phyloP scores from a whole-genome alignment of 2,113 vertebrate genomes.

The Amblyornis subalaris region DNA sequence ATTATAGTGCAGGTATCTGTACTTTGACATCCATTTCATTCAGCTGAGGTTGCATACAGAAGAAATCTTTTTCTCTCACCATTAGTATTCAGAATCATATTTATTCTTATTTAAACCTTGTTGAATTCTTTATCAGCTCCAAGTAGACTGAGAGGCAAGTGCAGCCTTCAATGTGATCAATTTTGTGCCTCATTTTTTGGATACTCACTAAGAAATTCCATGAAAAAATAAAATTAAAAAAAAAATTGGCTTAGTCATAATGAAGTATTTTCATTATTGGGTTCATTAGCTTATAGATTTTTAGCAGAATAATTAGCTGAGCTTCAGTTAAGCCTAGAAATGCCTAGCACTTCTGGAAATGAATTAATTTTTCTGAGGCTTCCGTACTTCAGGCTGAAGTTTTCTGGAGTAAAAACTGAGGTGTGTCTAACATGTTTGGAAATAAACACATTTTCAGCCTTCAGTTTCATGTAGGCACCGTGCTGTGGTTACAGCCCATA shows the following conservation, averaged over 20 bases:
- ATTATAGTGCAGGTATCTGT: not conserved
- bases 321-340: not conserved
- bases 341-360: not conserved
- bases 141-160: not conserved
- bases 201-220: not conserved
- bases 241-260: not conserved
- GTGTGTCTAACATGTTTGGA: not conserved
- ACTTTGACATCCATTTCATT: not conserved
- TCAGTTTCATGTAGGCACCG: not conserved
- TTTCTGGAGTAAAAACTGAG: not conserved
- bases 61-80: not conserved
- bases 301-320: not conserved
- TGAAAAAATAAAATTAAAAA: not conserved
- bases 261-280: not conserved
- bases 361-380: not conserved
- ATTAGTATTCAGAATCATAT: not conserved
- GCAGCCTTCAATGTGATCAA: not conserved
- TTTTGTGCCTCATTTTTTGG: not conserved
- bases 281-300: not conserved
- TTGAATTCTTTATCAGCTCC: not conserved
- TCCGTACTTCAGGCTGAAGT: not conserved
- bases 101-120: not conserved
- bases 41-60: rapidly evolving
- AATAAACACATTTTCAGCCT: not conserved
- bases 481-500: not conserved